A percentile compares a stretch with the other conserved stretches of the same genome.
Conservation (phyloP, 2,797 vertebrate species). For the Ibycter americanus region DNA sequence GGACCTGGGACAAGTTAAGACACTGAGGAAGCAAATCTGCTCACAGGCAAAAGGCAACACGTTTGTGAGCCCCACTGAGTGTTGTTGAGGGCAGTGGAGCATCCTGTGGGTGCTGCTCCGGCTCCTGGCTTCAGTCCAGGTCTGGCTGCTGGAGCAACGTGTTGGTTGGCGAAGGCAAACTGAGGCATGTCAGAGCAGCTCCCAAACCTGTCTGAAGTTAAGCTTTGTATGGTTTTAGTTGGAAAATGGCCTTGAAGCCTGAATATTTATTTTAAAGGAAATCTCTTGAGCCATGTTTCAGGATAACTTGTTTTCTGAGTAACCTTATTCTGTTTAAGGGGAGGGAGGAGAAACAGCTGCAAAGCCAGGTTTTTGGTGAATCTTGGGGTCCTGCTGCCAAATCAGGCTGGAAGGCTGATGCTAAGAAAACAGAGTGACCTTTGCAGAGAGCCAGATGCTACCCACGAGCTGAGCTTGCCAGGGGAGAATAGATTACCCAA, state of each 20-base stretch:
- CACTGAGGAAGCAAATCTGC: background rate
- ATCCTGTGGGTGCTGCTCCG: background rate
- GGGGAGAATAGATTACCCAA: constrained; percentile 56
- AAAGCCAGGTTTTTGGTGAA: background rate
- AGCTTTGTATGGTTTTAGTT: background rate
- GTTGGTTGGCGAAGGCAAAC: background rate
- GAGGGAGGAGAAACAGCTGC: background rate
- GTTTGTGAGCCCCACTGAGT: background rate
- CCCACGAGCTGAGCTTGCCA: constrained; percentile 40
- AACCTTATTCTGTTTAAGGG: background rate
- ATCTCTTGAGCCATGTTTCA: background rate
- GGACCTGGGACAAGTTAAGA: background rate
- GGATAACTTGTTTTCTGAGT: background rate
- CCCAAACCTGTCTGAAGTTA: background rate
- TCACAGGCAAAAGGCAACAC: background rate
- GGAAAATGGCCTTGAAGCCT: background rate
- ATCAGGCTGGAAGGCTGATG: background rate
- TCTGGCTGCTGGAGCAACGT: background rate
- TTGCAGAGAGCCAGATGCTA: constrained; percentile 37
- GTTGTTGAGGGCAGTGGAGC: background rate
- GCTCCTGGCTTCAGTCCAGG: background rate
- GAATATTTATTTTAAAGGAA: background rate
- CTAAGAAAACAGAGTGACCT: background rate
- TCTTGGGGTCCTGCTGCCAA: background rate
- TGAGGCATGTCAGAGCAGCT: background rate